These are phyloP conservation scores for Cardiocondyla obscurior DNA, from an alignment of 1,140 invertebrate species.

Conservation along the genomic window DNA sequence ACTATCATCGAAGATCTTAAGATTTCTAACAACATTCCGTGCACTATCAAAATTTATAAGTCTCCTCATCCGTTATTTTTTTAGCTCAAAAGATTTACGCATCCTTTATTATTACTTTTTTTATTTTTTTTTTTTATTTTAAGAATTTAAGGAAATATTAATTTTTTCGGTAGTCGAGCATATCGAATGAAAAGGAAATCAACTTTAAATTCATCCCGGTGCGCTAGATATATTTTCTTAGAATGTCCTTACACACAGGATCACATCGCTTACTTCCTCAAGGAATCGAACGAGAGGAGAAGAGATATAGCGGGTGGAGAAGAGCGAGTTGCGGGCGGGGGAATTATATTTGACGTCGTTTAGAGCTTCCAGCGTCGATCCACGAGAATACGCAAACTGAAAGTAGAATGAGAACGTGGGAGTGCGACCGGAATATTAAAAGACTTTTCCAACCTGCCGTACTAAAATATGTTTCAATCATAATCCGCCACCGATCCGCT, in stretches of 20 bases:
- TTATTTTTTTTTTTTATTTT: no score
- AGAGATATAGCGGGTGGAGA: not conserved
- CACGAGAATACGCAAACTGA: slow-evolving; percentile 17
- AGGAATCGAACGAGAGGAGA: not conserved
- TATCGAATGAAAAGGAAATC: not conserved
- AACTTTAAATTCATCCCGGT: not conserved
- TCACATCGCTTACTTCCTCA: slow-evolving; percentile 4
- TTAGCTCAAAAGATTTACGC: no score
- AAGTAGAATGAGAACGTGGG: slow-evolving; percentile 24
- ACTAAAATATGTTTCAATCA: slow-evolving; percentile 39
- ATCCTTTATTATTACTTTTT: no score
- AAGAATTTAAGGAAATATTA: not conserved
- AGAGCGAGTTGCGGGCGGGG: not conserved
- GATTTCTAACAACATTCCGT: not conserved
- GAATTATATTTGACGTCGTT: slow-evolving; percentile 50
- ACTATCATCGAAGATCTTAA: not conserved
- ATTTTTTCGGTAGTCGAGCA: not conserved
- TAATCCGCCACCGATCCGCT: slow-evolving; percentile 20
- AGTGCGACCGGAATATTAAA: slow-evolving; percentile 32
- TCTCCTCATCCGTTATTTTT: no score
- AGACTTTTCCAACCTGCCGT: not conserved
- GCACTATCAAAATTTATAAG: not conserved
- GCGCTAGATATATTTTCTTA: not conserved
- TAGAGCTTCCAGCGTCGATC: slow-evolving; percentile 34
- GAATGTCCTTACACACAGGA: not conserved